Evolutionary conservation across 2,888 invertebrate species (phyloP).

Genomic region (Balanococcus diminutus): DNA sequence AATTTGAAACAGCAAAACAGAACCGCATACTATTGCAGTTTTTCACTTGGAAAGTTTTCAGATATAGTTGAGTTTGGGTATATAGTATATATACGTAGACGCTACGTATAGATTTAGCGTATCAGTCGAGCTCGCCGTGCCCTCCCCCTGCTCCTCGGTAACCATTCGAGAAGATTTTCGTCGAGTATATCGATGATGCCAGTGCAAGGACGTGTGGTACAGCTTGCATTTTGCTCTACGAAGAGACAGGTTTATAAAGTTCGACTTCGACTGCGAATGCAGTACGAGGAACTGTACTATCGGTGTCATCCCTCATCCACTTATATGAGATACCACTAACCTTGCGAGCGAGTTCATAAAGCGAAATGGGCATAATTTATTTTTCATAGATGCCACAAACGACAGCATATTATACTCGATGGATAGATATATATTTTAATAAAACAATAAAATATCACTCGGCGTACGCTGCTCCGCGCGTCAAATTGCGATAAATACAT

Average conservation of each 20-base stretch:
- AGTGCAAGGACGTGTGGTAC: background rate
- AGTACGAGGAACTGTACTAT: background rate
- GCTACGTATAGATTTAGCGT: background rate
- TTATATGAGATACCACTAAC: background rate
- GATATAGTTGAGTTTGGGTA: background rate
- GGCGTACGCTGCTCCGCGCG: no score
- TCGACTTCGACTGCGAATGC: no score
- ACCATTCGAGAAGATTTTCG: background rate
- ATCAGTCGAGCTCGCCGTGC: background rate
- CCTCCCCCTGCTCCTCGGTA: background rate
- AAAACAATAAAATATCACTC: slow-evolving; percentile 7
- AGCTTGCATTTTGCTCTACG: background rate
- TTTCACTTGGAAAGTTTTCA: slow-evolving; percentile 18
- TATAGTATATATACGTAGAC: background rate
- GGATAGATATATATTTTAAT: background rate
- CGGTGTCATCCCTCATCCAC: background rate
- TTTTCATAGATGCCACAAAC: background rate
- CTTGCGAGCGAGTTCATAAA: background rate
- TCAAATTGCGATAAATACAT: slow-evolving; percentile 26
- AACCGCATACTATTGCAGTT: slow-evolving; percentile 21
- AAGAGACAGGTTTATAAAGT: no score
- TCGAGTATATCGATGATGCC: background rate
- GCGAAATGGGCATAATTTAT: background rate
- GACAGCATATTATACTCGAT: no score
- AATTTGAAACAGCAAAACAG: slow-evolving; percentile 7